Evolutionary conservation across 1,140 invertebrate species (phyloP), one percentile per base, ranked within the genome.

Genomic region (Yoshiicerus persimilis): DNA sequence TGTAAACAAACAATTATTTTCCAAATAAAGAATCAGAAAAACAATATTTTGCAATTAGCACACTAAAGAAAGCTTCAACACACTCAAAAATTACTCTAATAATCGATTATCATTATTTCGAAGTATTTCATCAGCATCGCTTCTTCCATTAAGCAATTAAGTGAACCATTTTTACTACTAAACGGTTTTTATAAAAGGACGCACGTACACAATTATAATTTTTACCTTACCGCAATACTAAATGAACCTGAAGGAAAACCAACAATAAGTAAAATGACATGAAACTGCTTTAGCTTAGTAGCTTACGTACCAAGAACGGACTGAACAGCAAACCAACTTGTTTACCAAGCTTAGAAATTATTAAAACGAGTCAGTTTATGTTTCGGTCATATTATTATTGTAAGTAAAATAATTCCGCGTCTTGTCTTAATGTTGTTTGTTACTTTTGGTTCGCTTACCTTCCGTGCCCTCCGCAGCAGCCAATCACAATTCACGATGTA

Each of bases 1-100:
- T 96, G 93, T 86, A 94, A 77, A 91, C 89, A 91, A 90, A 91
- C 90, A 83, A 89, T 38, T 83, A 20, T 70, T 25, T 27, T 0
- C 13, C 1, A n/a, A 30, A 36, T 77, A 30, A 4, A n/a, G 5
- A 32, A 75, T 9, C 32, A 6, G 11, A 4, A 11, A 47, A 0
- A n/a, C 20, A 16, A n/a, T 5, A 8, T 34, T 11, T 13, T 30
- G n/a, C 16, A 8, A 77, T n/a, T n/a, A 36, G 13, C 70, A 36
- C 16, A 66, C 25, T 64, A 8, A 2, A 30, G 25, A 32, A 70
- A 70, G 10, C 8, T 9, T 13, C 66, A 70, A 16, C 66, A 70
- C 66, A 70, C 66, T 70, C 66, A 70, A 56, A 56, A n/a, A 56
- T 56, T 56, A 16, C 20, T n/a, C 47, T 6, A n/a, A 56, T n/a